Evolutionary conservation across 2,888 invertebrate species (phyloP).

Genomic region (Pristionchus maxplancki): DNA sequence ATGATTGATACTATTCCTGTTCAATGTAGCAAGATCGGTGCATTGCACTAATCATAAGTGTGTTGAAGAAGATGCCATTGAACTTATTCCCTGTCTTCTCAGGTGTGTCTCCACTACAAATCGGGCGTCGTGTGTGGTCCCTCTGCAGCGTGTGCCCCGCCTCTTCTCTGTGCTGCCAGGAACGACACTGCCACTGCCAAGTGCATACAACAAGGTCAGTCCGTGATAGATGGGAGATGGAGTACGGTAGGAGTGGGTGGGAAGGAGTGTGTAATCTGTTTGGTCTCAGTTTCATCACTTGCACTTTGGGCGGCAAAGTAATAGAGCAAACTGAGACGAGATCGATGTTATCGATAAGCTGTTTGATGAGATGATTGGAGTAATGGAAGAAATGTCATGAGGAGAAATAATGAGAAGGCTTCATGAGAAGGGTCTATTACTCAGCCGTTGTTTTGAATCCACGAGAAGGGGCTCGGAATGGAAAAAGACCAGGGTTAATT

Average conservation of each 20-base stretch:
- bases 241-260: neutral
- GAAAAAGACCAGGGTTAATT: neutral
- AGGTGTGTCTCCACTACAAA: neutral
- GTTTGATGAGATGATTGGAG: neutral
- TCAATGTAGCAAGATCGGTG: too few species aligned
- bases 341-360: neutral
- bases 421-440: neutral
- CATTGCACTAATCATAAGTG: too few species aligned
- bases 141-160: neutral
- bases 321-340: neutral
- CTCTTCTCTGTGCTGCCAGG: slow-evolving; percentile 7
- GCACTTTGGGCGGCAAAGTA: slow-evolving; percentile 3
- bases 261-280: neutral
- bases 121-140: neutral
- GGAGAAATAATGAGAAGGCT: too few species aligned
- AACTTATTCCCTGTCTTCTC: too few species aligned
- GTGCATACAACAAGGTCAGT: slow-evolving; percentile 14
- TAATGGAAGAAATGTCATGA: neutral
- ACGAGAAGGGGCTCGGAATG: neutral
- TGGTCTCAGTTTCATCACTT: slow-evolving; percentile 28
- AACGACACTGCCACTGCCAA: neutral
- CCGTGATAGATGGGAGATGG: neutral
- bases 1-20: too few species aligned
- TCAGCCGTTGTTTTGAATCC: slow-evolving; percentile 14
- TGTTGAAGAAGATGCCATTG: too few species aligned